Percentiles rank a stretch among this genome's conserved stretches.
Evolutionary conservation across 2,888 invertebrate species (phyloP).

Genomic region (Anarsia innoxiella): DNA sequence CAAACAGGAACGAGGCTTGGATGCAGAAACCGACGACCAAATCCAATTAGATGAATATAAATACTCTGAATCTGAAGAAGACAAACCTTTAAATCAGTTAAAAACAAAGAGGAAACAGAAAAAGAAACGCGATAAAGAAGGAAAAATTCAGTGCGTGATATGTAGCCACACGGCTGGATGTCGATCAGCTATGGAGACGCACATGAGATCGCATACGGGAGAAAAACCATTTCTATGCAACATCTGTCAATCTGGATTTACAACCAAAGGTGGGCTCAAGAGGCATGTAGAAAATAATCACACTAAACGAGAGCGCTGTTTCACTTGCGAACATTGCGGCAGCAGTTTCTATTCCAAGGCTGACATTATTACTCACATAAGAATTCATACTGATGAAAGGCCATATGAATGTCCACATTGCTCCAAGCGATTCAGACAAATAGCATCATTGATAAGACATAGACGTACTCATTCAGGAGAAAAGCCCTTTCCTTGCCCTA

Average conservation of each 20-base stretch:
- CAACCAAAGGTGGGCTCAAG: slow-evolving; percentile 48
- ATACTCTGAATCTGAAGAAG: slow-evolving; percentile 1
- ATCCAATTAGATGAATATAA: no score
- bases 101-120: slow-evolving; percentile 24
- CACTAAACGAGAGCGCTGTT: slow-evolving; percentile 43
- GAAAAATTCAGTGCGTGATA: slow-evolving; percentile 45
- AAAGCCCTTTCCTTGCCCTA: slow-evolving; percentile 49
- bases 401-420: slow-evolving; percentile 57
- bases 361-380: slow-evolving; percentile 55
- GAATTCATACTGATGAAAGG: slow-evolving; percentile 56
- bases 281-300: slow-evolving; percentile 49
- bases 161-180: slow-evolving; percentile 46
- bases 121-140: slow-evolving; percentile 28
- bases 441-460: slow-evolving; percentile 57
- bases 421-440: slow-evolving; percentile 45
- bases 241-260: slow-evolving; percentile 40
- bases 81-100: slow-evolving; percentile 2
- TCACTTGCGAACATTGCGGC: slow-evolving; percentile 61
- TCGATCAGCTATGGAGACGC: slow-evolving; percentile 50
- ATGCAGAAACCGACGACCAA: slow-evolving; percentile 14
- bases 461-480: slow-evolving; percentile 61
- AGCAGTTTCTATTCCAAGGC: slow-evolving; percentile 54
- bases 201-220: slow-evolving; percentile 59
- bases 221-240: slow-evolving; percentile 55
- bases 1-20: slow-evolving; percentile 10